Percentiles rank a stretch among this genome's conserved stretches.
Conservation (phyloP, 2,888 invertebrate genomes). For the Vanessa cardui region DNA sequence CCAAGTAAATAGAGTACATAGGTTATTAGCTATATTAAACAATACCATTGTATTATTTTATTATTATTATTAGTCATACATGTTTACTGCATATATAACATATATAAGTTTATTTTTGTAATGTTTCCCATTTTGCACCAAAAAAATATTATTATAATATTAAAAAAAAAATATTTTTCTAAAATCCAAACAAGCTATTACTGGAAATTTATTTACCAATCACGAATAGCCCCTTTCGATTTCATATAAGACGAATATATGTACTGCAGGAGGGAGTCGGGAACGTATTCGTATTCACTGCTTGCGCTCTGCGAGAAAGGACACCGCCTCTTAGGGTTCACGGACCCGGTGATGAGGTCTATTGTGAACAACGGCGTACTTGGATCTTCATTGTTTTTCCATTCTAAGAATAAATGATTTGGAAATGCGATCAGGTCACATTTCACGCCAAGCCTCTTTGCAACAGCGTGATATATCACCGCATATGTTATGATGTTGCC, state of each 20-base stretch:
- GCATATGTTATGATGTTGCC: slow-evolving; percentile 55
- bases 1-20: no score
- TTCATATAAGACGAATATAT: slow-evolving; percentile 52
- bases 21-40: no score
- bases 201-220: slow-evolving; percentile 50
- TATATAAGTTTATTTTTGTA: no score
- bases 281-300: slow-evolving; percentile 48
- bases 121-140: no score
- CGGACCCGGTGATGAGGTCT: slow-evolving; percentile 54
- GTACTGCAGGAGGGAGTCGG: slow-evolving; percentile 56
- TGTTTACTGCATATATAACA: no score
- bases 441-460: slow-evolving; percentile 56
- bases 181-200: neutral
- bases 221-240: slow-evolving; percentile 54
- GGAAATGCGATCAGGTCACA: slow-evolving; percentile 63
- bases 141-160: no score
- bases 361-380: slow-evolving; percentile 47
- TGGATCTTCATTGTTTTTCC: slow-evolving; percentile 49
- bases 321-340: slow-evolving; percentile 55
- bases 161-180: no score
- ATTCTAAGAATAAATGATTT: slow-evolving; percentile 65
- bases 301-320: slow-evolving; percentile 50
- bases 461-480: slow-evolving; percentile 61
- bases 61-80: no score
- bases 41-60: no score